phyloP scores from a whole-genome alignment of 2,797 vertebrate genomes.

The Helostoma temminkii region DNA sequence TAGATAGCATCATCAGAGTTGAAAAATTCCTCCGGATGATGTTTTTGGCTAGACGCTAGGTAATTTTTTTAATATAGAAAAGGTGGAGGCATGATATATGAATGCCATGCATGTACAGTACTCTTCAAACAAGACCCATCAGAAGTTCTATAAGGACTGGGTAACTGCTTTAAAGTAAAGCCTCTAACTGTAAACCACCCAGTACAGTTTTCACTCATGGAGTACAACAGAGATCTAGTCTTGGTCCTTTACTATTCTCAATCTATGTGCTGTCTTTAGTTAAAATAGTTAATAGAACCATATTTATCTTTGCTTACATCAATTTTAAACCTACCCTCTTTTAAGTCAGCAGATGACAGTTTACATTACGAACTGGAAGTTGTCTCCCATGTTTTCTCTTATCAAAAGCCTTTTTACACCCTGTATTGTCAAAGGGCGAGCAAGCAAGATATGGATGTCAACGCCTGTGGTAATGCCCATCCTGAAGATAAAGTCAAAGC shows the following conservation, averaged over 20 bases:
- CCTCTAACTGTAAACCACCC: no score
- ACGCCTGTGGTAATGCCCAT: constrained; percentile 78
- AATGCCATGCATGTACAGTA: no score
- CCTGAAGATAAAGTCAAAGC: constrained; percentile 75
- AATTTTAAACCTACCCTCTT: background rate
- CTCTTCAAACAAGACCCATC: no score
- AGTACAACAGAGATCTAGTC: background rate
- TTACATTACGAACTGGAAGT: constrained; percentile 52
- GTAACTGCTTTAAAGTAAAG: no score
- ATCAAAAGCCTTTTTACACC: constrained; percentile 74
- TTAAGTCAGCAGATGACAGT: background rate
- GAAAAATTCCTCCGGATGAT: no score
- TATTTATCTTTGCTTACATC: background rate
- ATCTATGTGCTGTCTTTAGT: background rate
- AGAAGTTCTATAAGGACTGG: no score
- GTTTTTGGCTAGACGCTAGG: no score
- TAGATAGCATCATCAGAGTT: no score
- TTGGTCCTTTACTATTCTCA: background rate
- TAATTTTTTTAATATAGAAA: no score
- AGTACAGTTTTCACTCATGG: background rate
- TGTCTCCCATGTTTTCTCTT: constrained; percentile 46
- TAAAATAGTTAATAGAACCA: background rate
- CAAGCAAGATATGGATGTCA: constrained; percentile 62
- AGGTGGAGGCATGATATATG: no score
- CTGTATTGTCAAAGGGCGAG: constrained; percentile 50